phyloP scores from a whole-genome alignment of 2,113 vertebrate genomes.

The Chamaetylas fuelleborni region DNA sequence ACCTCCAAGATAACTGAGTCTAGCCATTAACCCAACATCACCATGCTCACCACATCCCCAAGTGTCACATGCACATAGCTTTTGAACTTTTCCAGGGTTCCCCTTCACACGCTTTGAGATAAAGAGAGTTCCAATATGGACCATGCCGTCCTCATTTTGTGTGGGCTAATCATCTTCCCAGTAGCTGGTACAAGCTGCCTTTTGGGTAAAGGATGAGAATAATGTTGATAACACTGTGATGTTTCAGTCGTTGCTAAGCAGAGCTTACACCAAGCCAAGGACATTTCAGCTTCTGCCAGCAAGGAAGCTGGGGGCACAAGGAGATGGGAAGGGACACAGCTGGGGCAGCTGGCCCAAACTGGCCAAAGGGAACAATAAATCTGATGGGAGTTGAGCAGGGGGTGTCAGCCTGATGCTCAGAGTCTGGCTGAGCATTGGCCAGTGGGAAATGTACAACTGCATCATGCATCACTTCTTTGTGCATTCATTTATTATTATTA shows the following conservation, averaged over 20 bases:
- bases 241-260: background rate
- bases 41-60: rapidly evolving
- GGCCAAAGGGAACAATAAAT: background rate
- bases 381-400: background rate
- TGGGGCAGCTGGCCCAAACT: background rate
- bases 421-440: background rate
- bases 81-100: background rate
- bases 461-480: rapidly evolving
- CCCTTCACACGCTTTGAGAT: background rate
- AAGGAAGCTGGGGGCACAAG: background rate
- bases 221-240: background rate
- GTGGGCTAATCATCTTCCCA: background rate
- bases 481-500: background rate
- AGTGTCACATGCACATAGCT: background rate
- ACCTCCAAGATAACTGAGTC: background rate
- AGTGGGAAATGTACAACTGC: background rate
- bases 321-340: background rate
- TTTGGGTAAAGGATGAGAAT: background rate
- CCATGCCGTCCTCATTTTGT: background rate
- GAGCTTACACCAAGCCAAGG: background rate
- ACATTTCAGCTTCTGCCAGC: background rate
- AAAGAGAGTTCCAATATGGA: background rate
- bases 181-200: background rate
- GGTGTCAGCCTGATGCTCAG: background rate
- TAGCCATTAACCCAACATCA: background rate